phyloP scores from a whole-genome alignment of 2,797 vertebrate species.

The Dallia pectoralis region DNA sequence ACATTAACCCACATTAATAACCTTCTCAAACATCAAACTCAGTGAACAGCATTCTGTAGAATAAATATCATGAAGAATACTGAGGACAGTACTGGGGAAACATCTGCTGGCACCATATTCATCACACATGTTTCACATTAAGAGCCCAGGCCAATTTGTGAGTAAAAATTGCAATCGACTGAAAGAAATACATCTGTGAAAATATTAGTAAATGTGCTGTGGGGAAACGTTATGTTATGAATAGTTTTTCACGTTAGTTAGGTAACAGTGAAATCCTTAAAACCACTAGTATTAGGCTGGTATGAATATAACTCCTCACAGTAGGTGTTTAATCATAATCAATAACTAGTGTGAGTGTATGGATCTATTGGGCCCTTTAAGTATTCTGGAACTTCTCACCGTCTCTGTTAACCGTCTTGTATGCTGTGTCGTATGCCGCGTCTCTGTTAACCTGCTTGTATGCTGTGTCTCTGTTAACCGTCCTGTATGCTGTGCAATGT shows the following conservation, averaged over 20 bases:
- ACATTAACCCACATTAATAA: background rate
- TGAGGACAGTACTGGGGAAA: background rate
- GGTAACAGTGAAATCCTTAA: slow-evolving; percentile 29
- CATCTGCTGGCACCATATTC: slow-evolving; percentile 21
- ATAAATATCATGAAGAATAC: background rate
- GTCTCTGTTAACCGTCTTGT: too few species aligned
- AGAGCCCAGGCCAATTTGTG: background rate
- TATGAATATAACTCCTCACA: too few species aligned
- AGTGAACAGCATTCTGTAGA: background rate
- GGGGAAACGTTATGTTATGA: background rate
- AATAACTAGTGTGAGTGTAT: too few species aligned
- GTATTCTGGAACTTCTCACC: background rate
- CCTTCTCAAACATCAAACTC: background rate
- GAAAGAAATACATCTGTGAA: background rate
- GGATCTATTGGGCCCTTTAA: background rate
- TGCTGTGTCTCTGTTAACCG: slow-evolving; percentile 29
- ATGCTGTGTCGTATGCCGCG: too few species aligned
- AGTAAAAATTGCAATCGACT: background rate
- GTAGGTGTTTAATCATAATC: too few species aligned
- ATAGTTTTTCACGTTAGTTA: slow-evolving; percentile 18
- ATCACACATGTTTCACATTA: background rate
- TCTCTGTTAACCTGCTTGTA: too few species aligned
- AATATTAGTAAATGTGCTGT: background rate
- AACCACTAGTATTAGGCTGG: background rate
- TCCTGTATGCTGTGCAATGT: slow-evolving; percentile 48